A percentile compares a stretch with the other conserved stretches of the same genome.
phyloP scores from a whole-genome alignment of 2,888 invertebrate species.

The Caenorhabditis doughertyi region DNA sequence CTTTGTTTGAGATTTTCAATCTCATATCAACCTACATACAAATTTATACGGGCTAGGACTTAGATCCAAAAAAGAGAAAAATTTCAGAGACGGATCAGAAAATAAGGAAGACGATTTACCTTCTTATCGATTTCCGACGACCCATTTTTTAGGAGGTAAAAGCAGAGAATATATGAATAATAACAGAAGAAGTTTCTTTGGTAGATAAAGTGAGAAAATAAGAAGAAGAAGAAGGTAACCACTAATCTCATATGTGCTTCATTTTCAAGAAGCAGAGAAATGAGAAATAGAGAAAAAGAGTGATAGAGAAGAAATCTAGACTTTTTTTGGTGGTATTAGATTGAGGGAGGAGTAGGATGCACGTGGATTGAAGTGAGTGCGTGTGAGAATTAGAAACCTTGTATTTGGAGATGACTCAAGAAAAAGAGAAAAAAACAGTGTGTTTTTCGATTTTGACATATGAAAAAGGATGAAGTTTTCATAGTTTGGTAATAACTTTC shows the following conservation, averaged over 20 bases:
- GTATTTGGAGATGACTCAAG: too few relatives aligned
- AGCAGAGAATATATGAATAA: neutral
- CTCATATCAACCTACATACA: too few relatives aligned
- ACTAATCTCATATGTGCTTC: conserved; percentile 48
- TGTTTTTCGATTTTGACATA: too few relatives aligned
- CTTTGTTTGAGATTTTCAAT: too few relatives aligned
- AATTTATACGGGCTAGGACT: too few relatives aligned
- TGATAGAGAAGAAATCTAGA: conserved; percentile 33
- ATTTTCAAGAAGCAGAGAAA: conserved; percentile 16
- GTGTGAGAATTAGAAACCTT: conserved; percentile 29
- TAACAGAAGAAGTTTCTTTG: conserved; percentile 31
- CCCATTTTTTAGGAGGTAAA: conserved; percentile 20
- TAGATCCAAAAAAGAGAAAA: neutral
- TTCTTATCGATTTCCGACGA: conserved; percentile 43
- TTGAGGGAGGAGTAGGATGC: neutral
- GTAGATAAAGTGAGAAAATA: neutral
- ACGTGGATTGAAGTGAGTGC: neutral
- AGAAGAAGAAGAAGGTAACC: conserved; percentile 37
- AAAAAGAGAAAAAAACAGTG: too few relatives aligned
- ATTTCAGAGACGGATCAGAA: neutral
- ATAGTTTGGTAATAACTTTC: too few relatives aligned
- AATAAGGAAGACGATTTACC: conserved; percentile 8
- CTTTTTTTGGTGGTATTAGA: conserved; percentile 14
- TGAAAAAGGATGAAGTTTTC: too few relatives aligned
- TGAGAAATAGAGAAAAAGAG: conserved; percentile 24